A percentile compares a stretch with the other conserved stretches of the same genome.
Evolutionary conservation across 2,113 vertebrate genomes (phyloP).

Genomic region (Callorhinus ursinus): DNA sequence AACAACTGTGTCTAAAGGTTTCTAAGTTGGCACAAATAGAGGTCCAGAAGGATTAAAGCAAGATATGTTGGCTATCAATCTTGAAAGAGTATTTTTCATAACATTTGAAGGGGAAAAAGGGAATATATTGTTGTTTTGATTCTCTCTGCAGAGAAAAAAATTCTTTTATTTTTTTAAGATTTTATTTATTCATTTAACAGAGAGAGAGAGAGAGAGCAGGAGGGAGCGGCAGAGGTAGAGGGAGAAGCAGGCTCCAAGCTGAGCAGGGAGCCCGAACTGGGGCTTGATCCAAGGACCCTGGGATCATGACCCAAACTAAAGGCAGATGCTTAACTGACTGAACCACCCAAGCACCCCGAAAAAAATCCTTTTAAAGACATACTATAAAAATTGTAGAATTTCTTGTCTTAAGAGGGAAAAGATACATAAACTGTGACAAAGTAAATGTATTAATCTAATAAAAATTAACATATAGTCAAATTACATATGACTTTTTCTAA

Average conservation of each 20-base stretch:
- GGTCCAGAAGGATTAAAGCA: slow-evolving; percentile 57
- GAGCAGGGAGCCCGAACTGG: not conserved
- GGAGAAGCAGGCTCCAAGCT: not conserved
- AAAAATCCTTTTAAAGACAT: not conserved
- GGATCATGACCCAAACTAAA: not conserved
- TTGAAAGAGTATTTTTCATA: slow-evolving; percentile 59
- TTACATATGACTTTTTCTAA: not conserved
- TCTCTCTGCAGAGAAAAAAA: not conserved
- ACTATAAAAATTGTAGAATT: not conserved
- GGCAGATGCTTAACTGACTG: not conserved
- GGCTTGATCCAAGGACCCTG: not conserved
- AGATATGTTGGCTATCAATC: slow-evolving; percentile 27
- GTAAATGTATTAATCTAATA: not conserved
- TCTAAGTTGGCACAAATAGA: slow-evolving; percentile 73
- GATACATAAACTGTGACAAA: not conserved
- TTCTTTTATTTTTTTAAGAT: not conserved
- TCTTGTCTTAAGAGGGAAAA: not conserved
- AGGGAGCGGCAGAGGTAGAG: not conserved
- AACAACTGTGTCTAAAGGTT: slow-evolving; percentile 72
- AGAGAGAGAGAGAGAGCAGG: not conserved
- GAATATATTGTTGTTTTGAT: slow-evolving; percentile 37
- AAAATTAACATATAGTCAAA: not conserved
- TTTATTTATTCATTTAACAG: not conserved
- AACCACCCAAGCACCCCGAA: not conserved
- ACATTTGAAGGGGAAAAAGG: slow-evolving; percentile 33